Evolutionary conservation across 2,797 vertebrate genomes (phyloP), one percentile per base, ranked within the genome.

Genomic region (Siniperca undulata): DNA sequence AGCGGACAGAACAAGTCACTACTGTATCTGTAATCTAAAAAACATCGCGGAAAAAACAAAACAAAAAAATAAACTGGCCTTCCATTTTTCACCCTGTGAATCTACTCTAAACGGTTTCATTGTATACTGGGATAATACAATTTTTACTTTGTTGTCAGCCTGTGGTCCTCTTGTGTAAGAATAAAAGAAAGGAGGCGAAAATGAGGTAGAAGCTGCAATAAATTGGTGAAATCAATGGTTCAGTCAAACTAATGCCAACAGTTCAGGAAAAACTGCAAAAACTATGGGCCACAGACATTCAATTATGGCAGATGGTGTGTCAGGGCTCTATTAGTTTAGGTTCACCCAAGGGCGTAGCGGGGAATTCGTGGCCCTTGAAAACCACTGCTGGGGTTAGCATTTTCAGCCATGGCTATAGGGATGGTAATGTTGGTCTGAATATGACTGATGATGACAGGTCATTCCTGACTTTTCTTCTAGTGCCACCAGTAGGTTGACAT

Each of bases 301-400:
- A 81, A 5, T 65, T 59, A 71, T 38, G 38, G 22, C 38, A 75
- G 58, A 69, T 67, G 38, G 27, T 74, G 55, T 59, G 61, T 46
- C 10, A 46, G 16, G 5, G 38, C 22, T 13, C 27, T 66, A 5
- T 77, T 67, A 50, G 24, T 34, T n/a, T 36, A 36, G 7, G 27
- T 40, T 27, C 36, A 55, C 5, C 34, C 14, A 40, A 50, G 48
- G 44, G 0, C 1, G 3, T 20, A 77, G 38, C 62, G 61, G 27
- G 13, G 20, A 68, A 44, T 66, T 44, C 30, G 4, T 40, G 55
- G 59, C 70, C 70, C 36, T 50, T 22, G 50, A 74, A 11, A 66
- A 66, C 42, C 13, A 27, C 8, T 65, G n/a, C 4, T 44, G 14
- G 46, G n/a, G n/a, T n/a, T 46, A 19, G 24, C 10, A 6, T 34